Percentiles rank a stretch among this genome's conserved stretches.
These are phyloP conservation scores for Epinephelus coioides DNA, from an alignment of 2,797 vertebrate genomes.

Conservation along the genomic window DNA sequence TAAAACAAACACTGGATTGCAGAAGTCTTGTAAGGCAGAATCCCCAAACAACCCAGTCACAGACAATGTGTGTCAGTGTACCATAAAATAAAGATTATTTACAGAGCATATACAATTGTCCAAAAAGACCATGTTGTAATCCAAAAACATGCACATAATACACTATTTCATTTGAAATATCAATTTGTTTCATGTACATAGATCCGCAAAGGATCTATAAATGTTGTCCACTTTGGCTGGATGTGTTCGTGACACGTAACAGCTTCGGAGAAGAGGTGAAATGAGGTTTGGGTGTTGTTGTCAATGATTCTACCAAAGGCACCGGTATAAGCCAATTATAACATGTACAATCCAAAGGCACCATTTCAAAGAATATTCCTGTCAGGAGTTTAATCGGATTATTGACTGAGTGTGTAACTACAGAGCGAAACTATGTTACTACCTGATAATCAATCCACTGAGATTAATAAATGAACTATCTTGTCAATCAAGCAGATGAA, in stretches of 20 bases:
- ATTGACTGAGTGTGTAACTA: too few relatives aligned
- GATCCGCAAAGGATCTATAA: slow-evolving; percentile 86
- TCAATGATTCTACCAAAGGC: slow-evolving; percentile 45
- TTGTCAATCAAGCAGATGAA: background rate
- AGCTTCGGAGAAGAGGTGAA: slow-evolving; percentile 25
- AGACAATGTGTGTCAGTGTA: slow-evolving; percentile 76
- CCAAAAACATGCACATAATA: slow-evolving; percentile 86
- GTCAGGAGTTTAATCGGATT: background rate
- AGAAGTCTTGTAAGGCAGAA: slow-evolving; percentile 71
- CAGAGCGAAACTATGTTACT: background rate
- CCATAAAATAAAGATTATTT: slow-evolving; percentile 86
- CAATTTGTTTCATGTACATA: slow-evolving; percentile 77
- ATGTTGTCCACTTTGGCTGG: slow-evolving; percentile 84
- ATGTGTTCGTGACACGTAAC: slow-evolving; percentile 63
- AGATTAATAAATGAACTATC: background rate
- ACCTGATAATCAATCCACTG: background rate
- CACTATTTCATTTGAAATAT: slow-evolving; percentile 89
- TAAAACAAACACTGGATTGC: slow-evolving; percentile 75
- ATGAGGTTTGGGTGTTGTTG: slow-evolving; percentile 22
- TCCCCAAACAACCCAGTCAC: slow-evolving; percentile 66
- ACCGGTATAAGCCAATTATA: slow-evolving; percentile 38
- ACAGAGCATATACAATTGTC: slow-evolving; percentile 89
- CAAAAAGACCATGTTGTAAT: slow-evolving; percentile 85
- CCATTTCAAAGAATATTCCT: slow-evolving; percentile 16
- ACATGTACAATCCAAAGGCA: slow-evolving; percentile 40